phyloP scores from a whole-genome alignment of 2,888 invertebrate species.

The Drosophila meridiana region DNA sequence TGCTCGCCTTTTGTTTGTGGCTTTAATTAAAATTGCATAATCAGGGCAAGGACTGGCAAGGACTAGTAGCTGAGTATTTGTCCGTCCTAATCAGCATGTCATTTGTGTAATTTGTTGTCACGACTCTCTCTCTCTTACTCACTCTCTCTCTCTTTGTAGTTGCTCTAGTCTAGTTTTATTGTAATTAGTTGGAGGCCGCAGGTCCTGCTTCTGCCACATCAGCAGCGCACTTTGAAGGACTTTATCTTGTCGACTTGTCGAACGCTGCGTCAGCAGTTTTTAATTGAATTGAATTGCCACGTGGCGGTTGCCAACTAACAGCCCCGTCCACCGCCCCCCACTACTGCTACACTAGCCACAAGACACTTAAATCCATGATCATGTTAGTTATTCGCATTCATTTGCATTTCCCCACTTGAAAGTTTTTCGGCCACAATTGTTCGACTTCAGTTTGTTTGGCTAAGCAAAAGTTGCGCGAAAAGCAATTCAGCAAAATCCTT shows the following conservation, averaged over 20 bases:
- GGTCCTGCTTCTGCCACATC: constrained; percentile 48
- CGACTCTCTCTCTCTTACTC: constrained; percentile 5
- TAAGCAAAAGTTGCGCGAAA: constrained; percentile 47
- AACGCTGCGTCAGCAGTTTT: constrained; percentile 72
- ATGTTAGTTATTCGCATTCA: constrained; percentile 65
- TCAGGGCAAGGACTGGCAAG: constrained; percentile 38
- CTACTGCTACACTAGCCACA: constrained; percentile 10
- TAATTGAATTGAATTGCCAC: constrained; percentile 76
- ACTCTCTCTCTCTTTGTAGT: constrained; percentile 1
- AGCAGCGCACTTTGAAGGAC: constrained; percentile 42
- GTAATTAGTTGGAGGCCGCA: constrained; percentile 64
- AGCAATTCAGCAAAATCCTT: constrained; percentile 55
- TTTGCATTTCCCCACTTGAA: constrained; percentile 60
- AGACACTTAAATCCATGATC: constrained; percentile 47
- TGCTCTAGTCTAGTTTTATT: constrained; percentile 49
- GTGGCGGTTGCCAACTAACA: constrained; percentile 32
- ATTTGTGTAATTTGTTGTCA: constrained; percentile 70
- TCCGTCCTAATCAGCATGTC: constrained; percentile 70
- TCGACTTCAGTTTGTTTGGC: constrained; percentile 53
- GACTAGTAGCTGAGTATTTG: constrained; percentile 43
- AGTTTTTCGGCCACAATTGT: constrained; percentile 49
- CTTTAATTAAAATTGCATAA: constrained; percentile 75
- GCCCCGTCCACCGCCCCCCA: neutral
- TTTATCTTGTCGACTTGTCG: constrained; percentile 52
- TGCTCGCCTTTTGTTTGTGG: constrained; percentile 33